Conservation (phyloP, 2,888 invertebrate species). For the Pristionchus fissidentatus region DNA sequence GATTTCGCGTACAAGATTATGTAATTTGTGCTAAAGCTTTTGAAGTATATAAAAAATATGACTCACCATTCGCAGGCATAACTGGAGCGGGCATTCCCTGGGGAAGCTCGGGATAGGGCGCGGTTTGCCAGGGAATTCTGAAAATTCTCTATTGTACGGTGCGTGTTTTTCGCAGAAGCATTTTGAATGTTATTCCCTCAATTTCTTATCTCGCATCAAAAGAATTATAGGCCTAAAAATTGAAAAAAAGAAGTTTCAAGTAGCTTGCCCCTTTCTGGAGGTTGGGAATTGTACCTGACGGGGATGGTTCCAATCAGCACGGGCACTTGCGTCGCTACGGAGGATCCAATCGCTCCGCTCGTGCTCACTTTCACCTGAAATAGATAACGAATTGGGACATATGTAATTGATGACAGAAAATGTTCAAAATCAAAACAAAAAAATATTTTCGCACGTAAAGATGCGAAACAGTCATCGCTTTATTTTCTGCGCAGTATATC, state of each 20-base stretch:
- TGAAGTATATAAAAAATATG: too few species aligned
- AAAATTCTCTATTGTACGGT: too few species aligned
- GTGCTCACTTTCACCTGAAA: slow-evolving; percentile 51
- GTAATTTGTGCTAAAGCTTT: too few species aligned
- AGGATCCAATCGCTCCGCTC: slow-evolving; percentile 50
- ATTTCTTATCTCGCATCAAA: too few species aligned
- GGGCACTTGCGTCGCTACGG: slow-evolving; percentile 50
- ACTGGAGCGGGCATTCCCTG: background rate
- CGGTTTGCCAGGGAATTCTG: background rate
- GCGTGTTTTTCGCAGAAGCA: too few species aligned
- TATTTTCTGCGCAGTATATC: too few species aligned
- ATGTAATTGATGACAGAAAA: slow-evolving; percentile 21
- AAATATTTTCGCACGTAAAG: too few species aligned
- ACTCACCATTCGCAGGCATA: too few species aligned
- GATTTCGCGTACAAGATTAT: too few species aligned
- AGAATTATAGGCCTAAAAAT: background rate
- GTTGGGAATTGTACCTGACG: slow-evolving; percentile 42
- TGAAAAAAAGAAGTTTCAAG: background rate
- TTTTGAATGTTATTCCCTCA: too few species aligned
- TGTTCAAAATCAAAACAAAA: too few species aligned
- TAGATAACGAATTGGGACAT: background rate
- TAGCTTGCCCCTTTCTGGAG: background rate
- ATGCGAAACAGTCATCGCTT: too few species aligned
- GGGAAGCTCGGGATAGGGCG: slow-evolving; percentile 9
- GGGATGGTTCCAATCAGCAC: slow-evolving; percentile 55